A percentile compares a stretch with the other conserved stretches of the same genome.
Evolutionary conservation across 53 echinoderm and acorn worm species (phyloP).

Genomic region (Arbacia lixula): DNA sequence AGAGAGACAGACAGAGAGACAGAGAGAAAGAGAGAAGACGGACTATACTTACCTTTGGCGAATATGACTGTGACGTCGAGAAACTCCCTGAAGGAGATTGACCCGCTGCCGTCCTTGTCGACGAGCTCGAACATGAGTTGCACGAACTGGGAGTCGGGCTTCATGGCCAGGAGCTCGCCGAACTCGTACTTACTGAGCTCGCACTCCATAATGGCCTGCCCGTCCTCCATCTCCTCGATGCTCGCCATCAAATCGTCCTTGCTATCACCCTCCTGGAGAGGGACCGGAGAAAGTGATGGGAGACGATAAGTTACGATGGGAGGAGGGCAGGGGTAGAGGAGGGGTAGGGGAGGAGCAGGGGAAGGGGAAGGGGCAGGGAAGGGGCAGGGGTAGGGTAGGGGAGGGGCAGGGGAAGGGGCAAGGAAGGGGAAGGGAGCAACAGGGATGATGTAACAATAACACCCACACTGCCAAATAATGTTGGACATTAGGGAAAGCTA

Average conservation of each 20-base stretch:
- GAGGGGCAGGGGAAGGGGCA: neutral
- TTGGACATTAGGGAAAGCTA: too few relatives aligned
- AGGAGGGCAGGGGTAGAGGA: neutral
- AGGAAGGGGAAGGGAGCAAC: neutral
- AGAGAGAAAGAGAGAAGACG: too few relatives aligned
- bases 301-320: neutral
- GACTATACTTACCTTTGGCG: slow-evolving; percentile 68
- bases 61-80: slow-evolving; percentile 77
- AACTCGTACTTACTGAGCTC: slow-evolving; percentile 72
- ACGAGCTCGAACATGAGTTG: slow-evolving; percentile 82
- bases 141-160: slow-evolving; percentile 69
- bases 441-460: neutral
- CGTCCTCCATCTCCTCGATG: slow-evolving; percentile 46
- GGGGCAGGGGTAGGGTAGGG: neutral
- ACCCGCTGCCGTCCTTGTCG: slow-evolving; percentile 70
- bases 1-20: too few relatives aligned
- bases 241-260: slow-evolving; percentile 56
- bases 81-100: slow-evolving; percentile 80
- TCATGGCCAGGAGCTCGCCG: slow-evolving; percentile 63
- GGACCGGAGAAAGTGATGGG: neutral
- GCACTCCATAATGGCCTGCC: slow-evolving; percentile 54
- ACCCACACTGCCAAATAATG: too few relatives aligned
- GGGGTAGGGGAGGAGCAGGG: neutral
- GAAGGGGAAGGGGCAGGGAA: neutral
- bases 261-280: slow-evolving; percentile 26